Base-by-base conservation (phyloP, 2,113 vertebrate species). In the Chloroceryle aenea region DNA sequence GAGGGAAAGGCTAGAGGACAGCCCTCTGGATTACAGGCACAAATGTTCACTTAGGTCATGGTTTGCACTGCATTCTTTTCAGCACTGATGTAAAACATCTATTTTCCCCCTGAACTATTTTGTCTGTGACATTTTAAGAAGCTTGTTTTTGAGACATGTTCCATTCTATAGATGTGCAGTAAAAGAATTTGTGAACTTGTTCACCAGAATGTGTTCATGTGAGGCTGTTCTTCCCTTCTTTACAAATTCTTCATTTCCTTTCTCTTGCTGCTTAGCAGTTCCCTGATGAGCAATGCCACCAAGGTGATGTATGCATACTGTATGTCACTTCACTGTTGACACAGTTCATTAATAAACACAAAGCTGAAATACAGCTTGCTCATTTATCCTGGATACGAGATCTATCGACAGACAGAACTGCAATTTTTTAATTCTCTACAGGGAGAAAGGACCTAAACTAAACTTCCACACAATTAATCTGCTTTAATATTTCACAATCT, bases 61-160 rank as follows among this genome's bases (percentile, higher is more conserved):
- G 77, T 59, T 89, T 75, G 76, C 61, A 68, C 64, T 56, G 40
- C 25, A 48, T 78, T 95, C 43, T 52, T 87, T 95, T 81, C 89
- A 89, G 77, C 34, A n/a, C 79, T 89, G 59, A 89, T 21, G 61
- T 55, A 76, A 85, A 94, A 10, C 61, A 85, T 43, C 62, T 81
- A 59, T 84, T 93, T 94, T 30, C 1, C 36, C 69, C 66, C 58
- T 59, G 64, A 90, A 86, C 77, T 81, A 7, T 55, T 84, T 86
- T 77, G 64, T 69, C 90, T 90, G 80, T 40, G 55, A 86, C 68
- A 67, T 81, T 86, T 91, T 90, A 93, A 88, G 92, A 53, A 93
- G 59, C 42, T 92, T 94, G 69, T 64, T 86, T 84, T 61, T 42
- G 56, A 92, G 45, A 90, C 12, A 9, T 0, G 7, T 61, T 87